Conservation (phyloP, 2,888 invertebrate species). For the Zhuqinia jingwanae region DNA sequence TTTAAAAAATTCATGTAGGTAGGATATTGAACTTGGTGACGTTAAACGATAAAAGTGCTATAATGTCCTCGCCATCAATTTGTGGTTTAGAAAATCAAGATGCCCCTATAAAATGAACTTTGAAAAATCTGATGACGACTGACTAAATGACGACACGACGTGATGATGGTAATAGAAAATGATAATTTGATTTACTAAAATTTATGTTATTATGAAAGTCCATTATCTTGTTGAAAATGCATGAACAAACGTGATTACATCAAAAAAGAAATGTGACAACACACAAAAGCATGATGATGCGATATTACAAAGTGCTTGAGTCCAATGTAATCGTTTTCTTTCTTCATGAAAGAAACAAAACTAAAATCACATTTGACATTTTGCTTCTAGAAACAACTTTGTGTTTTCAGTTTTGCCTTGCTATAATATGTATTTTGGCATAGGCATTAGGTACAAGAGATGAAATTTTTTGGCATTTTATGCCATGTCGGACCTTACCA, state of each 20-base stretch:
- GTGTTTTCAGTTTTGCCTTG: neutral
- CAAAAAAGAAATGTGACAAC: neutral
- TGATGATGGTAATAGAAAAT: neutral
- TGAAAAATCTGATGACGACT: slow-evolving; percentile 1
- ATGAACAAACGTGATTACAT: slow-evolving; percentile 29
- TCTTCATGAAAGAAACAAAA: neutral
- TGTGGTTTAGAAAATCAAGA: too few species aligned
- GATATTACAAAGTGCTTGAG: neutral
- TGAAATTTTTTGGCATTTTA: neutral
- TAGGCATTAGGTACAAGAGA: neutral
- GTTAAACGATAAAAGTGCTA: too few species aligned
- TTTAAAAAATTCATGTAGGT: too few species aligned
- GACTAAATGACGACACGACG: slow-evolving; percentile 21
- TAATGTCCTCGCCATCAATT: too few species aligned
- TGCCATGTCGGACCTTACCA: slow-evolving; percentile 74
- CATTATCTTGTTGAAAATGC: slow-evolving; percentile 18
- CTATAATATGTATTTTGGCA: neutral
- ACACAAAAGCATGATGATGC: neutral
- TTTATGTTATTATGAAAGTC: slow-evolving; percentile 10
- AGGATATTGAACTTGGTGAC: too few species aligned
- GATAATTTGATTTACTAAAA: slow-evolving; percentile 35
- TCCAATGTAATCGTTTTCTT: too few species aligned
- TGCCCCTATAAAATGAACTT: slow-evolving; percentile 18
- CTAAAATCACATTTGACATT: slow-evolving; percentile 22
- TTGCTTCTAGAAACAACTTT: slow-evolving; percentile 15